These are phyloP conservation scores for Erythrocercus mccallii DNA, from an alignment of 2,113 vertebrate genomes.

Conservation along the genomic window DNA sequence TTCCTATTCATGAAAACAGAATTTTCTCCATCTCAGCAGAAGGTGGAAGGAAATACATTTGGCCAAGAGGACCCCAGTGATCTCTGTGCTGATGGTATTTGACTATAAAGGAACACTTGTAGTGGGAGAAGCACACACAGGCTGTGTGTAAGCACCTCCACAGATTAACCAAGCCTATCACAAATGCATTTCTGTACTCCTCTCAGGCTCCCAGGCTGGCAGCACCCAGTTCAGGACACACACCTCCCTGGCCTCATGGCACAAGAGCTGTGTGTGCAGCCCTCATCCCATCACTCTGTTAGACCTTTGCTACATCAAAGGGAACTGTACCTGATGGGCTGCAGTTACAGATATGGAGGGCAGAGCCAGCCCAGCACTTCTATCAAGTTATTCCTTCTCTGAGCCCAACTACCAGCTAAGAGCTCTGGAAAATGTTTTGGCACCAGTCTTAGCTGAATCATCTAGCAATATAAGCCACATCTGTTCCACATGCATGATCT, in stretches of 20 bases:
- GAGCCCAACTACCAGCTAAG: background rate
- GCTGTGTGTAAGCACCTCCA: background rate
- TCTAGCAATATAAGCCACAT: constrained; percentile 12
- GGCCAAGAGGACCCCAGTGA: constrained; percentile 5
- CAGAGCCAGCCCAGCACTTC: background rate
- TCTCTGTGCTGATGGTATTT: background rate
- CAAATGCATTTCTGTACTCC: background rate
- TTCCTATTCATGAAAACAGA: constrained; percentile 54
- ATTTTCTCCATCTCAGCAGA: constrained; percentile 55
- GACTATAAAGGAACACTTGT: background rate
- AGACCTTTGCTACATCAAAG: background rate
- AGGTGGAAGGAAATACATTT: constrained; percentile 38
- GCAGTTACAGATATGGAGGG: background rate
- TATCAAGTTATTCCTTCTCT: background rate
- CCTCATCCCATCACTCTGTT: background rate
- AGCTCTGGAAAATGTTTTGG: background rate
- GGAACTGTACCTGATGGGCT: background rate
- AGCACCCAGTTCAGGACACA: background rate
- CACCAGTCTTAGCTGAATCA: constrained; percentile 32
- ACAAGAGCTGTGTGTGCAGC: background rate
- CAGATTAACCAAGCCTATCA: background rate
- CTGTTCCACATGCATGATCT: constrained; percentile 5
- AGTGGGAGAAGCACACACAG: background rate
- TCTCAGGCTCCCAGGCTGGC: background rate
- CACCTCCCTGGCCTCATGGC: background rate